Base-by-base conservation (phyloP, 2,888 invertebrate genomes). In the Shargacucullia verbasci region DNA sequence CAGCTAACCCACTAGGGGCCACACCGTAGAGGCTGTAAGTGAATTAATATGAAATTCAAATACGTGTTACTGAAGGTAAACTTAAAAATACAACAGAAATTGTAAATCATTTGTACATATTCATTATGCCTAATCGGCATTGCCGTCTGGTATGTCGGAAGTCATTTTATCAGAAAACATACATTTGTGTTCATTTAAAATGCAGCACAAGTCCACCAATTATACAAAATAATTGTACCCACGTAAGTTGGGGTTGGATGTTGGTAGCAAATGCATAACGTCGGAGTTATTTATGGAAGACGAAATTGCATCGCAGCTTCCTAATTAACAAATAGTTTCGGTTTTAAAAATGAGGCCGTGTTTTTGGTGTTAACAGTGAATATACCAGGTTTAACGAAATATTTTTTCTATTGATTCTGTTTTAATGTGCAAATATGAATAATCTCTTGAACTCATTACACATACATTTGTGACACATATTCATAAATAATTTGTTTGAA, bases 131-230 rank as follows among this genome's bases (percentile, higher is more conserved):
- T 63, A 57, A 63, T 59, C 41, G 50, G 37, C 12, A 29, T 54
- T 59, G 35, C 39, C 13, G 15, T 44, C 29, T 40, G n/a, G 47
- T 48, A 43, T 49, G 41, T 35, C 41, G 47, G 50, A 43, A 52
- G 41, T 38, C 41, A 49, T 59, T 73, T 77, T 77, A 75, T 81
- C 74, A 76, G 70, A 65, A 70, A 70, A 65, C 73, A 71, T 71
- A 71, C 66, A 67, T 63, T 71, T 62, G 45, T 58, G 41, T 68
- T 73, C 69, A 78, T 82, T 81, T 75, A 65, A 68, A 77, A 80
- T 80, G 74, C 76, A 70, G 64, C 65, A 62, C 65, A 56, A 72
- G 76, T 68, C 56, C 59, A 50, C 73, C 70, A 77, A 69, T 79
- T 78, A 76, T 48, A 62, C 58, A 58, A 62, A 72, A 71, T 74